Base-by-base conservation (phyloP, 2,888 invertebrate species). In the Scaptomyza caliginosa region DNA sequence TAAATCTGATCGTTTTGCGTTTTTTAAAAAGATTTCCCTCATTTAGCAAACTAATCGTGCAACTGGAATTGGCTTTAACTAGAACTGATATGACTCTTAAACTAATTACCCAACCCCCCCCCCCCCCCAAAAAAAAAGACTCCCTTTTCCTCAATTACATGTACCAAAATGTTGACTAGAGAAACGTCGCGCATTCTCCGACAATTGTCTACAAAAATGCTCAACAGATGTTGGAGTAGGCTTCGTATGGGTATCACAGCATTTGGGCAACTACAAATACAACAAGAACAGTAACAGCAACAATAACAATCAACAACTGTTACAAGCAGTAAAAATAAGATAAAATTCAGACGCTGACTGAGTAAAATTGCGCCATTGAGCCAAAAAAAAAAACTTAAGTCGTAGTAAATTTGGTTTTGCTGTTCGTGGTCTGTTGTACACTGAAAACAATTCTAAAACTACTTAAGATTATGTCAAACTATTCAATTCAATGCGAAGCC, bases 201-300 rank as follows among this genome's bases (percentile, higher is more conserved):
- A 59, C 75, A 77, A 78, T 62, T 79, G 80, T 74, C 80, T 64
- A 58, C 51, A 57, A 72, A 72, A 72, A 60, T 45, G 46, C 34
- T 60, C 58, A 84, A 78, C 83, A 83, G 83, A 81, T 83, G 83
- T 77, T 83, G 82, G 86, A 83, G 85, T 78, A 70, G 86, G 66
- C 52, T 36, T 40, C 57, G 54, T 52, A 43, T 40, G 28, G 63
- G 62, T 60, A 76, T 80, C 68, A 62, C 55, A 60, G 62, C 58
- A 59, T 67, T 75, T 70, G 70, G 59, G 74, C 60, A 66, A 64
- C 56, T 51, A 42, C 67, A 54, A 55, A 58, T 42, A 26, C 42
- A 58, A 38, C 59, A 46, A 24, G 54, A 51, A 24, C 42, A 49
- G 30, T 36, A 48, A 51, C 58, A 65, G 26, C 57, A 38, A 30